These are phyloP conservation scores for Hepsetus odoe DNA, from an alignment of 2,113 vertebrate genomes.

Conservation along the genomic window DNA sequence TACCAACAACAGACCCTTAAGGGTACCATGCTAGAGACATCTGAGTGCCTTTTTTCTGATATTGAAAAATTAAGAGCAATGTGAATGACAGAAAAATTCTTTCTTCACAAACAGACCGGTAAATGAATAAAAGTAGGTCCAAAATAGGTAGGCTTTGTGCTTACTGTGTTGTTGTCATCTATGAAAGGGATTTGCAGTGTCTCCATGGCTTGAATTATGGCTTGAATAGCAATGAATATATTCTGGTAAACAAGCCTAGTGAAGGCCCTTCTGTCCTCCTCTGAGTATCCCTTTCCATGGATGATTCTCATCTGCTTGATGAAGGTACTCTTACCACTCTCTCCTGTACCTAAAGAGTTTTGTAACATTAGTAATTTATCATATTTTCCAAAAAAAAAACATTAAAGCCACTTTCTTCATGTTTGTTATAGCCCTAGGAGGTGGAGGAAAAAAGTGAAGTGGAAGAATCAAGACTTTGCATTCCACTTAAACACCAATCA, in stretches of 20 bases:
- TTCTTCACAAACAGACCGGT: too few species aligned
- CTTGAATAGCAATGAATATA: conserved; percentile 79
- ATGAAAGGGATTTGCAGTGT: conserved; percentile 74
- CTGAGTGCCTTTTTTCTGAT: too few species aligned
- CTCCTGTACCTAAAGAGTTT: conserved; percentile 79
- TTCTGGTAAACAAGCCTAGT: conserved; percentile 84
- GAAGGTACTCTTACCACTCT: conserved; percentile 90
- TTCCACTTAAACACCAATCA: too few species aligned
- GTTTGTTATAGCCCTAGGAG: too few species aligned
- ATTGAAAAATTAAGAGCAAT: too few species aligned
- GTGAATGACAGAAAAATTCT: too few species aligned
- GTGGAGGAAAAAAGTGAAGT: too few species aligned
- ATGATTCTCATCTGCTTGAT: conserved; percentile 98
- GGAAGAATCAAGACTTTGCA: too few species aligned
- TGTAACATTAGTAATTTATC: neutral
- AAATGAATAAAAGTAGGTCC: too few species aligned
- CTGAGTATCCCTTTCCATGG: conserved; percentile 84
- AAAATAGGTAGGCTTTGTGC: neutral
- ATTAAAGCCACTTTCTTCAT: neutral
- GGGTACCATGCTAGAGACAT: too few species aligned
- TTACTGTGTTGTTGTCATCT: conserved; percentile 80
- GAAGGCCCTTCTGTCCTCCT: conserved; percentile 79
- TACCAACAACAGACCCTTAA: too few species aligned
- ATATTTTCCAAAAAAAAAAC: neutral
- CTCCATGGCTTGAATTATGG: conserved; percentile 80